These are phyloP conservation scores for Drosophila repletoides DNA, from an alignment of 1,140 invertebrate species.

Conservation along the genomic window DNA sequence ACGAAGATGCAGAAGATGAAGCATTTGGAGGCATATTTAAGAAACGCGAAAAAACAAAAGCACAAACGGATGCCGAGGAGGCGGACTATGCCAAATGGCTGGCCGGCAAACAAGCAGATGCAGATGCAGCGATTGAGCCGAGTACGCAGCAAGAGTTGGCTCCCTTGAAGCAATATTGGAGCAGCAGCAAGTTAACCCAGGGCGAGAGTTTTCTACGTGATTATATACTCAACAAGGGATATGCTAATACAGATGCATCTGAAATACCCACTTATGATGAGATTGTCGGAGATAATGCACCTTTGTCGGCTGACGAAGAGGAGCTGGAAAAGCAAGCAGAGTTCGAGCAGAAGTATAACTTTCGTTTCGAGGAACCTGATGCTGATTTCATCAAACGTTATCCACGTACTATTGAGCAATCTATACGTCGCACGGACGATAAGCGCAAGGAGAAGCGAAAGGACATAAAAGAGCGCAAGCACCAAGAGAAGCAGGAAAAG, in stretches of 20 bases:
- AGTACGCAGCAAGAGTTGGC: conserved; percentile 81
- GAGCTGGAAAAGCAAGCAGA: conserved; percentile 91
- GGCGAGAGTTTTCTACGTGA: conserved; percentile 95
- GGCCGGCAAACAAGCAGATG: conserved; percentile 87
- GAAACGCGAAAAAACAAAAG: conserved; percentile 85
- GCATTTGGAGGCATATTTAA: conserved; percentile 85
- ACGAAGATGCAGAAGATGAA: conserved; percentile 84
- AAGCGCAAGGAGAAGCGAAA: conserved; percentile 90
- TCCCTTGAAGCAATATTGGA: conserved; percentile 93
- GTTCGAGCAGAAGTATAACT: conserved; percentile 98
- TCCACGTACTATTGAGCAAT: conserved; percentile 93
- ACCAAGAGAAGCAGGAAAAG: conserved; percentile 91
- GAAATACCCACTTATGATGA: conserved; percentile 88
- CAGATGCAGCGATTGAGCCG: conserved; percentile 83
- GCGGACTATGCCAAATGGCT: conserved; percentile 92
- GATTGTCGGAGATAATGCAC: conserved; percentile 86
- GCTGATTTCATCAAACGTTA: conserved; percentile 95
- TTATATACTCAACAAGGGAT: conserved; percentile 95
- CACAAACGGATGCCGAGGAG: conserved; percentile 85
- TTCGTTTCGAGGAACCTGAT: conserved; percentile 98
- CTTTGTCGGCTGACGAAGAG: conserved; percentile 90
- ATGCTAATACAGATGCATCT: conserved; percentile 84
- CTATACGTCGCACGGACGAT: conserved; percentile 91
- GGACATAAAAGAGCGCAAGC: conserved; percentile 90
- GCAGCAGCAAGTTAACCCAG: conserved; percentile 89